Percentiles rank a stretch among this genome's conserved stretches.
These are phyloP conservation scores for Ctenoplectra terminalis DNA, from an alignment of 1,140 invertebrate species.

Conservation along the genomic window DNA sequence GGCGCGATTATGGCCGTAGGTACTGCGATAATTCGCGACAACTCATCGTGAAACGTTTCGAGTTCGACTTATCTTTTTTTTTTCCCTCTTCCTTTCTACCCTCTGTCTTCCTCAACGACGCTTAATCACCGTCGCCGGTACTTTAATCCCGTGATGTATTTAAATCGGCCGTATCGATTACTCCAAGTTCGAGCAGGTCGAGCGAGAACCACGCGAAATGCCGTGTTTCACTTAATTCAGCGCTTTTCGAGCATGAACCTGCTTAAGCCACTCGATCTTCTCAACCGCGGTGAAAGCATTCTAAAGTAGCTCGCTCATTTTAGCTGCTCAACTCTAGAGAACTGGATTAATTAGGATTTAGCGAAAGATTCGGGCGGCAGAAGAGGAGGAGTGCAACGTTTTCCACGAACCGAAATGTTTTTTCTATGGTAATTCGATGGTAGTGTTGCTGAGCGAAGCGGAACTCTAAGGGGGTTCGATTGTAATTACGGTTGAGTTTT, in stretches of 20 bases:
- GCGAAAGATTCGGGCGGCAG: no score
- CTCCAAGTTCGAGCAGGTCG: neutral
- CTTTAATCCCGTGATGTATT: neutral
- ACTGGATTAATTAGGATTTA: constrained; percentile 34
- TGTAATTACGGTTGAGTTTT: neutral
- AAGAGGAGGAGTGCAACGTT: neutral
- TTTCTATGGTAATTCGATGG: constrained; percentile 2
- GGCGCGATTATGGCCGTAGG: neutral
- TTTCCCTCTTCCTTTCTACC: neutral
- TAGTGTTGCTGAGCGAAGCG: neutral
- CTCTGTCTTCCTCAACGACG: neutral
- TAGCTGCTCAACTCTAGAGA: neutral
- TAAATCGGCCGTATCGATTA: constrained; percentile 24
- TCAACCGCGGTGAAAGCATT: neutral
- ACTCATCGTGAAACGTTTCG: no score
- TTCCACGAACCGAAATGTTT: neutral
- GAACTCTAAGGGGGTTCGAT: neutral
- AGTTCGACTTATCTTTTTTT: neutral
- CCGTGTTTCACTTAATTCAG: constrained; percentile 32
- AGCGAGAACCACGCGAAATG: neutral
- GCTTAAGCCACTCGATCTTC: constrained; percentile 31
- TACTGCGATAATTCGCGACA: neutral
- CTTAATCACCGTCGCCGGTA: neutral
- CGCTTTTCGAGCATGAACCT: constrained; percentile 38
- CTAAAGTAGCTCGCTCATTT: constrained; percentile 1